A percentile compares a stretch with the other conserved stretches of the same genome.
phyloP scores from a whole-genome alignment of 2,888 invertebrate genomes.

The Branchellion lobata region DNA sequence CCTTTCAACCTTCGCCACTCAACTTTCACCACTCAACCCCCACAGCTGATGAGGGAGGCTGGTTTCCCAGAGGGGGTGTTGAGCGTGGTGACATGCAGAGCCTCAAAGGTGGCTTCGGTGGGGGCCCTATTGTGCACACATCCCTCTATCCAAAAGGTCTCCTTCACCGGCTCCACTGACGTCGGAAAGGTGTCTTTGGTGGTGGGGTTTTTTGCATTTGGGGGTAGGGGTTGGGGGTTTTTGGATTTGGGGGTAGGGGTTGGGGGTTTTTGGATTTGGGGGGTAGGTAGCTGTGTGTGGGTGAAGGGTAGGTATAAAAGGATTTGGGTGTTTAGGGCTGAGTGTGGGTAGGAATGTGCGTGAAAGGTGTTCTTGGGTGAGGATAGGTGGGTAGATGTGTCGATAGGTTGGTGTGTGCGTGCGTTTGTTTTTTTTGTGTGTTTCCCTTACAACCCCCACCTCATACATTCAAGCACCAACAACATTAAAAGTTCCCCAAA shows the following conservation, averaged over 20 bases:
- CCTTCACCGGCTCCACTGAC: conserved; percentile 88
- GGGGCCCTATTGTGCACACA: conserved; percentile 84
- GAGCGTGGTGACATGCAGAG: conserved; percentile 80
- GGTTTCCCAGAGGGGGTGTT: conserved; percentile 87
- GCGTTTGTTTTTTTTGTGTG: no score
- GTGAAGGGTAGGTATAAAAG: no score
- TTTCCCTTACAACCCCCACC: no score
- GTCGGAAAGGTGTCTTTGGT: conserved; percentile 75
- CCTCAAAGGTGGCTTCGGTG: conserved; percentile 74
- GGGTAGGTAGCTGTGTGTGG: no score
- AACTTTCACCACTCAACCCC: background rate
- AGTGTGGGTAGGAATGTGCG: no score
- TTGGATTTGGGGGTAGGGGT: background rate
- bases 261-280: no score
- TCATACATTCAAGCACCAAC: no score
- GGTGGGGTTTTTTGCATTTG: background rate
- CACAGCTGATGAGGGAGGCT: conserved; percentile 77
- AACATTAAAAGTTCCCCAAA: no score
- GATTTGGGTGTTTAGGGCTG: no score
- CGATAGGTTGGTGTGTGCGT: no score
- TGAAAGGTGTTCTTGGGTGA: no score
- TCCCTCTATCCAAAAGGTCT: conserved; percentile 79
- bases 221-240: background rate
- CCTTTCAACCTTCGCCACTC: background rate
- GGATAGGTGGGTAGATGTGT: no score